Evolutionary conservation across 2,113 vertebrate species (phyloP).

Genomic region (Gobio gobio): DNA sequence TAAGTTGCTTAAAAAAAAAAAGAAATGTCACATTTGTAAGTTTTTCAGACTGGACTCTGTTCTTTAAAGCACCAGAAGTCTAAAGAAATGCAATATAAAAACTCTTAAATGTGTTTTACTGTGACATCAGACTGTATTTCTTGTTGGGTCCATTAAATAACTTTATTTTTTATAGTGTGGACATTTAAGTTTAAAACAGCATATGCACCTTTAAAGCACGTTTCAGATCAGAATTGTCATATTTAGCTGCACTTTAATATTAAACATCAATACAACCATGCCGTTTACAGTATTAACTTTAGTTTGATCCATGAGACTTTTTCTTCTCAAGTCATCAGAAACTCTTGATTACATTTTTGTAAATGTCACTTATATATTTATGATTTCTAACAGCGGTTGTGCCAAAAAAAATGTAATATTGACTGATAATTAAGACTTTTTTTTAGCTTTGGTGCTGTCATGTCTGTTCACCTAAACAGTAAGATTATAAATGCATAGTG

Average conservation of each 20-base stretch:
- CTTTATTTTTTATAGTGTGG: neutral
- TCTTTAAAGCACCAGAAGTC: neutral
- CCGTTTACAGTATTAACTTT: neutral
- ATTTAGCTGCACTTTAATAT: neutral
- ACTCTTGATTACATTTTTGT: neutral
- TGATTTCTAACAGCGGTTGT: neutral
- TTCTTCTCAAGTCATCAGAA: neutral
- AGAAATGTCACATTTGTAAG: neutral
- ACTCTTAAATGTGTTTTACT: neutral
- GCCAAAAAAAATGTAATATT: neutral
- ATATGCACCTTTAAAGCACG: neutral
- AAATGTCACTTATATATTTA: neutral
- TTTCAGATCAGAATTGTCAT: neutral
- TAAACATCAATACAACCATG: neutral
- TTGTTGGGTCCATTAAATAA: neutral
- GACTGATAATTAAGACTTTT: neutral
- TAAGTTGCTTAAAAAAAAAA: neutral
- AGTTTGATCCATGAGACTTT: neutral
- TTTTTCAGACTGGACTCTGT: neutral
- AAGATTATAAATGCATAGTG: neutral
- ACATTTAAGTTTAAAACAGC: neutral
- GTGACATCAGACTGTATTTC: neutral
- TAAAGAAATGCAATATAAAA: neutral
- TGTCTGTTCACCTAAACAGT: neutral
- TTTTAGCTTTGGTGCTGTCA: neutral